A percentile compares a stretch with the other conserved stretches of the same genome.
Evolutionary conservation across 2,888 invertebrate species (phyloP).

Genomic region (Hirtodrosophila cameraria): DNA sequence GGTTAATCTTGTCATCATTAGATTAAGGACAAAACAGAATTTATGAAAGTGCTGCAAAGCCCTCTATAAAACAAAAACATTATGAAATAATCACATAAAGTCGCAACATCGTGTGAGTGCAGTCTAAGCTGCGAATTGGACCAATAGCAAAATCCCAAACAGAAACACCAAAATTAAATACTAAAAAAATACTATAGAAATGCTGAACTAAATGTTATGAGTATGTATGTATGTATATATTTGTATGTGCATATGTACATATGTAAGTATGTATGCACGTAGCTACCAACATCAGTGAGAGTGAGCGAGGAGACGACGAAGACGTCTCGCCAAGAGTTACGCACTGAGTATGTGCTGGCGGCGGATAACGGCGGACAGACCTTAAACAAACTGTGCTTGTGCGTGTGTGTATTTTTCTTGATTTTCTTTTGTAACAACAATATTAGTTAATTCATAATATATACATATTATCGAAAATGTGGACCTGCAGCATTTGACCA

Average conservation of each 20-base stretch:
- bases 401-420: conserved; percentile 51
- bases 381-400: conserved; percentile 51
- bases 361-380: conserved; percentile 56
- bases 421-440: conserved; percentile 57
- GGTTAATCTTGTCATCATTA: too few species aligned
- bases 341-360: conserved; percentile 59
- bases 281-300: conserved; percentile 37
- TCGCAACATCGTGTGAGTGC: too few species aligned
- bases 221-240: neutral
- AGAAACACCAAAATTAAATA: conserved; percentile 17
- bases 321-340: conserved; percentile 59
- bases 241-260: neutral
- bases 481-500: conserved; percentile 28
- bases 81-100: too few species aligned
- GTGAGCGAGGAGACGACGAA: conserved; percentile 49
- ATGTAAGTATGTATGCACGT: conserved; percentile 10
- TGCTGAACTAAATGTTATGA: neutral
- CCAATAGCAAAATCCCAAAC: conserved; percentile 11
- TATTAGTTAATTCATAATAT: conserved; percentile 53
- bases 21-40: too few species aligned
- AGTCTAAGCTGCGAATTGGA: too few species aligned
- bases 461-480: conserved; percentile 31
- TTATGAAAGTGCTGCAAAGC: too few species aligned
- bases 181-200: conserved; percentile 4
- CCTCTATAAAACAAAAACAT: too few species aligned